Percentiles rank a stretch among this genome's conserved stretches.
phyloP scores from a whole-genome alignment of 1,140 invertebrate species.

The Plutomurus gul region DNA sequence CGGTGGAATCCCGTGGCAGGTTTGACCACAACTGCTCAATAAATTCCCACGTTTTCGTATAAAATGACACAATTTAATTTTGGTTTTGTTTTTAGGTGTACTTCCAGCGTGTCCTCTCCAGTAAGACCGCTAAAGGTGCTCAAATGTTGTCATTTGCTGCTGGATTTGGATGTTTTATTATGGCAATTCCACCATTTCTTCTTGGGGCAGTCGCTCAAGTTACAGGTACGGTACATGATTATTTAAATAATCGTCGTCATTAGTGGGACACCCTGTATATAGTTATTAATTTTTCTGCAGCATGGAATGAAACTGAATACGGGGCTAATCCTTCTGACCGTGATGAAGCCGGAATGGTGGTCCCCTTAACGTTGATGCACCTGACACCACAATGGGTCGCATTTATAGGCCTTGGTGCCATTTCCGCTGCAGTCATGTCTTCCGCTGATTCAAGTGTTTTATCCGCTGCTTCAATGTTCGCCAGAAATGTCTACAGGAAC shows the following conservation, averaged over 20 bases:
- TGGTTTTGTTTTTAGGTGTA: conserved; percentile 66
- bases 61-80: neutral
- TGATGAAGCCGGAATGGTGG: conserved; percentile 66
- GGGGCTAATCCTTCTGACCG: too few relatives aligned
- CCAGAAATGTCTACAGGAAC: conserved; percentile 76
- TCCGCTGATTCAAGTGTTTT: conserved; percentile 79
- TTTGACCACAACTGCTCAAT: too few relatives aligned
- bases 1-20: conserved; percentile 85
- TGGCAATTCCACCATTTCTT: conserved; percentile 74
- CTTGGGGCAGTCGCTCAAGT: conserved; percentile 74
- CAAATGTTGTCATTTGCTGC: conserved; percentile 74
- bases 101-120: conserved; percentile 79
- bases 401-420: conserved; percentile 75
- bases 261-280: too few relatives aligned
- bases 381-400: conserved; percentile 70
- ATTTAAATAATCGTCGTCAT: too few relatives aligned
- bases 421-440: conserved; percentile 79
- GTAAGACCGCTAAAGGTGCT: conserved; percentile 71
- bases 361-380: conserved; percentile 76
- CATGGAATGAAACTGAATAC: conserved; percentile 67
- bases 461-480: conserved; percentile 77
- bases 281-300: too few relatives aligned
- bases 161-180: conserved; percentile 72
- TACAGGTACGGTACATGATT: too few relatives aligned
- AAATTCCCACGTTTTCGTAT: neutral